Evolutionary conservation across 2,113 vertebrate species (phyloP).

Genomic region (Geococcyx californianus): DNA sequence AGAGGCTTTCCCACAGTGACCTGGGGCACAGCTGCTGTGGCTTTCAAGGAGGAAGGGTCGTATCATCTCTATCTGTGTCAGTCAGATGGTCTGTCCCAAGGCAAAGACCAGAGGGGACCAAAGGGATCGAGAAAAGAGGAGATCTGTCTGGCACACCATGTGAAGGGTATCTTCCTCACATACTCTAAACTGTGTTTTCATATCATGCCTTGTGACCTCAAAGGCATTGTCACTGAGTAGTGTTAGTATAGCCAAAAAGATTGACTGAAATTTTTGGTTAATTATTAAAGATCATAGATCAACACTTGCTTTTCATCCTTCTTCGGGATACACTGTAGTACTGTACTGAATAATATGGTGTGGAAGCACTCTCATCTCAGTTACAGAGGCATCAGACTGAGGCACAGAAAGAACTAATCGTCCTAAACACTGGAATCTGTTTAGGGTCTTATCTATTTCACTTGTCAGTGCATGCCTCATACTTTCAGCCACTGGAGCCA

Average conservation of each 20-base stretch:
- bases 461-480: neutral
- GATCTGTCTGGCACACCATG: neutral
- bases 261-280: neutral
- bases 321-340: neutral
- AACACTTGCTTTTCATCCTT: neutral
- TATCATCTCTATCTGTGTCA: neutral
- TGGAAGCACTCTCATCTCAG: neutral
- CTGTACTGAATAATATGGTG: neutral
- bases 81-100: neutral
- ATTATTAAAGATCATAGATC: neutral
- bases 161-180: neutral
- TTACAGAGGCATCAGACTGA: neutral
- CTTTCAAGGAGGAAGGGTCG: neutral
- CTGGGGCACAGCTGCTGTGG: neutral
- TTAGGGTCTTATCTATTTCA: neutral
- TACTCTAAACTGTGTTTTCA: neutral
- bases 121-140: neutral
- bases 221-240: neutral
- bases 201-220: neutral
- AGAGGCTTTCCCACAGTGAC: fast-evolving
- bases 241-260: neutral
- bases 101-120: neutral
- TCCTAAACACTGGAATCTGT: neutral
- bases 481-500: neutral
- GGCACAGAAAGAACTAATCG: neutral